A percentile compares a stretch with the other conserved stretches of the same genome.
These are phyloP conservation scores for Leptopterna dolabrata DNA, from an alignment of 2,888 invertebrate species.

Conservation along the genomic window DNA sequence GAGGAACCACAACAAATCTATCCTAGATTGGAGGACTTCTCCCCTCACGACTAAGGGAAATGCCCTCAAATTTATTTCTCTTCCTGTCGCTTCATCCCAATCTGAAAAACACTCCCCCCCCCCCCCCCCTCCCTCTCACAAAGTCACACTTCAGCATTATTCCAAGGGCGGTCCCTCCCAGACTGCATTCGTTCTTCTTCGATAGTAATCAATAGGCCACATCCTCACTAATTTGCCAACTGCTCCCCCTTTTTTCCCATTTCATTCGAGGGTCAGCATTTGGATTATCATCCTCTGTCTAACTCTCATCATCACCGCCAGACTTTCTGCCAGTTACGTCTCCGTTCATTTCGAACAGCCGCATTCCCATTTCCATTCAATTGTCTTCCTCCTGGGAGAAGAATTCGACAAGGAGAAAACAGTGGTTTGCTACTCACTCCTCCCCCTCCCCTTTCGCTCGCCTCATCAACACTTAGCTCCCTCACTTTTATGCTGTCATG, in stretches of 20 bases:
- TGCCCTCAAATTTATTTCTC: constrained; percentile 51
- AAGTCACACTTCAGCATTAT: constrained; percentile 34
- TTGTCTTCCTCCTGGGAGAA: no score
- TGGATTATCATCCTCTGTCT: neutral
- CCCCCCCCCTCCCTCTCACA: neutral
- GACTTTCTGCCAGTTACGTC: neutral
- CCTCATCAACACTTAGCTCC: no score
- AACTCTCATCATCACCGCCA: neutral
- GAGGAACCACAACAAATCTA: constrained; percentile 47
- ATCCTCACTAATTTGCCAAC: constrained; percentile 56
- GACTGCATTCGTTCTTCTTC: neutral
- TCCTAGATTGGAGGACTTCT: constrained; percentile 43
- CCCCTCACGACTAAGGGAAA: constrained; percentile 32
- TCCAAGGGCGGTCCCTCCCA: neutral
- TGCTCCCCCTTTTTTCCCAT: constrained; percentile 35
- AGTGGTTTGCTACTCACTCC: no score
- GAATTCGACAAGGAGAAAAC: no score
- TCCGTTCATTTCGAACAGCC: neutral
- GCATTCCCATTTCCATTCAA: neutral
- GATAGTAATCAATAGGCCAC: constrained; percentile 54
- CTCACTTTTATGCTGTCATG: no score
- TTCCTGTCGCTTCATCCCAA: constrained; percentile 12
- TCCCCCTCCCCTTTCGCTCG: no score
- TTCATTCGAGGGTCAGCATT: neutral
- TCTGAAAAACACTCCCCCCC: constrained; percentile 8